Evolutionary conservation across 2,113 vertebrate species (phyloP).

Genomic region (Mustelus asterias): DNA sequence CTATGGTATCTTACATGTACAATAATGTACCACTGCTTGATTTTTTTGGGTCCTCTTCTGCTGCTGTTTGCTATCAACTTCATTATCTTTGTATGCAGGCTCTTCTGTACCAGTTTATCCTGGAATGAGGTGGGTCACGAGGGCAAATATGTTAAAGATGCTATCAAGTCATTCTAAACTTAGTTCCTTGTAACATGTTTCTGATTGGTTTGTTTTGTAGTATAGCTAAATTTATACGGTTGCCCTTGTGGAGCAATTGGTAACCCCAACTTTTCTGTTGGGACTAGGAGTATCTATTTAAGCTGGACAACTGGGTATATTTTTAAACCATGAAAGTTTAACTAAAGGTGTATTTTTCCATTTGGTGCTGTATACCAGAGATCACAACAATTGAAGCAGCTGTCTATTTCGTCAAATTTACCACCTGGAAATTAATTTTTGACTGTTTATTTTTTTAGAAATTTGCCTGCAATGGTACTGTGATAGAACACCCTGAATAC

Average conservation of each 20-base stretch:
- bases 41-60: not conserved
- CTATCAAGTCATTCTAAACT: too few relatives aligned
- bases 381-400: not conserved
- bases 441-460: slow-evolving; percentile 47
- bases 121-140: not conserved
- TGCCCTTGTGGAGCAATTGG: not conserved
- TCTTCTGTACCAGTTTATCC: not conserved
- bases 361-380: not conserved
- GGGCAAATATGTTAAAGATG: not conserved
- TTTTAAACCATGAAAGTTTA: not conserved
- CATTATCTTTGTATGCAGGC: not conserved
- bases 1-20: too few relatives aligned
- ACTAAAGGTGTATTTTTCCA: not conserved
- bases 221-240: not conserved
- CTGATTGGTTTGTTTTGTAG: not conserved
- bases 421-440: not conserved
- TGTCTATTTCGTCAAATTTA: not conserved
- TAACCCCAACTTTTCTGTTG: not conserved
- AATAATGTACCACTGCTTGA: too few relatives aligned
- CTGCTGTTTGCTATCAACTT: not conserved
- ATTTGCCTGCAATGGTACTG: too few relatives aligned
- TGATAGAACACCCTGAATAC: slow-evolving; percentile 25
- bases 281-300: not conserved
- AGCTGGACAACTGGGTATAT: not conserved
- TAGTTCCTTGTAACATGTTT: not conserved